These are phyloP conservation scores for Sinohyriopsis cumingii DNA, from an alignment of 2,888 invertebrate species.

Conservation along the genomic window DNA sequence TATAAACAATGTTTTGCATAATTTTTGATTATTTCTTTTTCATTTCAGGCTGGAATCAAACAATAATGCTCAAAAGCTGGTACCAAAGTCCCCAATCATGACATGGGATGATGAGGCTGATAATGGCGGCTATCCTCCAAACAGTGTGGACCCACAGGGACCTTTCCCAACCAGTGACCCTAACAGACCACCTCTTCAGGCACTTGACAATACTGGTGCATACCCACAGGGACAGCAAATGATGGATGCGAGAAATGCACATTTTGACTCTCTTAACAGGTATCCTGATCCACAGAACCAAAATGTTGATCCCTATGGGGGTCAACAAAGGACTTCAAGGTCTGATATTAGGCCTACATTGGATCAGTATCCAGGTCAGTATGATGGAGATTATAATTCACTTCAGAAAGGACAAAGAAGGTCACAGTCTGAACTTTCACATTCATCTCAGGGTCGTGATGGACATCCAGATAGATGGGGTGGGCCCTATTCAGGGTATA, in stretches of 20 bases:
- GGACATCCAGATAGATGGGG: neutral
- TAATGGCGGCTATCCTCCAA: constrained; percentile 30
- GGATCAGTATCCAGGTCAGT: neutral
- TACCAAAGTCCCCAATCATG: constrained; percentile 52
- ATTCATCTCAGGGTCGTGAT: neutral
- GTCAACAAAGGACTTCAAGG: too few relatives aligned
- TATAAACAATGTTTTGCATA: neutral
- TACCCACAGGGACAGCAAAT: too few relatives aligned
- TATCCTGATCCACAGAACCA: too few relatives aligned
- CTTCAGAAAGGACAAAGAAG: neutral
- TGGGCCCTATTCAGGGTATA: neutral
- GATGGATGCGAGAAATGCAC: too few relatives aligned
- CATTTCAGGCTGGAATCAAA: neutral
- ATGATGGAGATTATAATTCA: neutral
- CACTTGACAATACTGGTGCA: constrained; percentile 18
- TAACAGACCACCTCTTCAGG: constrained; percentile 25
- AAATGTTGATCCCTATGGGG: too few relatives aligned
- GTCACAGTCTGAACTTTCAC: neutral
- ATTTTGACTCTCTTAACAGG: too few relatives aligned
- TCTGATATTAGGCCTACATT: too few relatives aligned
- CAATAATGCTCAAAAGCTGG: constrained; percentile 29
- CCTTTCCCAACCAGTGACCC: constrained; percentile 11
- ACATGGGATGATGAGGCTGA: constrained; percentile 47
- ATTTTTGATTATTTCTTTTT: neutral
- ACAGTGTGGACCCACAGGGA: constrained; percentile 11